A percentile compares a stretch with the other conserved stretches of the same genome.
phyloP scores from a whole-genome alignment of 2,888 invertebrate genomes.

The Labia minor region DNA sequence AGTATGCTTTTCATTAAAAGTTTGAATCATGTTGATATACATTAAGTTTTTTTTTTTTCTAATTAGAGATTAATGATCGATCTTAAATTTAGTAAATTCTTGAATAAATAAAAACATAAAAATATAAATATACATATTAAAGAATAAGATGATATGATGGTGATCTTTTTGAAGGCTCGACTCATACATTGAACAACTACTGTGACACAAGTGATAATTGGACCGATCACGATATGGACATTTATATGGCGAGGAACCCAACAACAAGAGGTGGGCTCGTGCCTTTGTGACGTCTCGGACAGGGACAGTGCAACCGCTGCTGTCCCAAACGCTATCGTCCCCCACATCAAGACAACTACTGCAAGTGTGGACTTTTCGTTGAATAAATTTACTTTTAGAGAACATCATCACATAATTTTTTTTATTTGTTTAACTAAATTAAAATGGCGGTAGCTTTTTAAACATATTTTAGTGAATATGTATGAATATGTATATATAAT shows the following conservation, averaged over 20 bases:
- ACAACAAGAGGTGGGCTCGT: slow-evolving; percentile 75
- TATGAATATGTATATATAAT: neutral
- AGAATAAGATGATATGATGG: too few species aligned
- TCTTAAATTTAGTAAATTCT: too few species aligned
- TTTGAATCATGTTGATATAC: too few species aligned
- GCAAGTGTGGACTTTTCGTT: neutral
- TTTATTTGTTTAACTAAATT: too few species aligned
- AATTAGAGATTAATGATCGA: too few species aligned
- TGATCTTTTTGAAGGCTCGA: slow-evolving; percentile 55
- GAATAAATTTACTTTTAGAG: neutral
- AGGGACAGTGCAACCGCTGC: neutral
- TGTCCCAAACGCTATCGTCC: neutral
- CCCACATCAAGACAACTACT: neutral
- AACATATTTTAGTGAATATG: neutral
- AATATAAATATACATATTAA: too few species aligned
- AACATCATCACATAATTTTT: too few species aligned
- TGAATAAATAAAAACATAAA: too few species aligned
- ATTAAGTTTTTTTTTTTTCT: too few species aligned
- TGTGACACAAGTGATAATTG: slow-evolving; percentile 77
- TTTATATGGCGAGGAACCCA: slow-evolving; percentile 86
- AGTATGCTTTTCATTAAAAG: too few species aligned
- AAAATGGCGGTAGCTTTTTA: too few species aligned
- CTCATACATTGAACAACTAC: slow-evolving; percentile 70
- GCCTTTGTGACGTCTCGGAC: slow-evolving; percentile 49
- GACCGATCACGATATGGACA: slow-evolving; percentile 94